phyloP scores from a whole-genome alignment of 2,797 vertebrate species.

The Apogon talboti region DNA sequence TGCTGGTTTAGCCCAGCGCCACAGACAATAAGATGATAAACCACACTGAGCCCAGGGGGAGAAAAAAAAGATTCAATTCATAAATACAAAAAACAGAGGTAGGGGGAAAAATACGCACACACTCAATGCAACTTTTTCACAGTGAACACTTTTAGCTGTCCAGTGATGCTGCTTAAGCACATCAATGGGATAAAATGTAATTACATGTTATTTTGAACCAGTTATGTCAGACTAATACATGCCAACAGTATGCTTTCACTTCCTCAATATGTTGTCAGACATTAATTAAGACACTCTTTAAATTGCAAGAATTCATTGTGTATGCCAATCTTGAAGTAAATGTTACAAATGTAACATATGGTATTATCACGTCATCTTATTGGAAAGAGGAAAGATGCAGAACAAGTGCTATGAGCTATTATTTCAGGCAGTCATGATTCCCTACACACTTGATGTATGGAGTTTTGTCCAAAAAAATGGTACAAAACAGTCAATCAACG shows the following conservation, averaged over 20 bases:
- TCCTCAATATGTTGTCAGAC: neutral
- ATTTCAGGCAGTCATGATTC: no score
- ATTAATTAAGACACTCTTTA: neutral
- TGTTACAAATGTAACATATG: neutral
- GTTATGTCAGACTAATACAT: constrained; percentile 1
- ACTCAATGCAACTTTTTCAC: constrained; percentile 6
- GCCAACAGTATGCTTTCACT: constrained; percentile 3
- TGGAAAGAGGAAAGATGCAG: no score
- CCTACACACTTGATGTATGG: neutral
- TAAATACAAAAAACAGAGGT: constrained; percentile 39
- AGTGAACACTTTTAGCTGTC: neutral
- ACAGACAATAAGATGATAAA: constrained; percentile 59
- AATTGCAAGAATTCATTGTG: neutral
- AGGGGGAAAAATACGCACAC: constrained; percentile 20
- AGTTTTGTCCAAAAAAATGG: neutral
- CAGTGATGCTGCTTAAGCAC: constrained; percentile 10
- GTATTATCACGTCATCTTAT: no score
- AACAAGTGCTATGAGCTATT: neutral
- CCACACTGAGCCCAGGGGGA: constrained; percentile 19
- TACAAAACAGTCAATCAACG: neutral
- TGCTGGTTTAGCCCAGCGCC: constrained; percentile 49
- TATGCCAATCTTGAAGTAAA: neutral
- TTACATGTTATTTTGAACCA: constrained; percentile 16
- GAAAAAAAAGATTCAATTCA: constrained; percentile 44
- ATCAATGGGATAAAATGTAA: constrained; percentile 25